Percentiles rank a stretch among this genome's conserved stretches.
These are phyloP conservation scores for Caenorhabditis drosophilae DNA, from an alignment of 2,888 invertebrate genomes.

Conservation along the genomic window DNA sequence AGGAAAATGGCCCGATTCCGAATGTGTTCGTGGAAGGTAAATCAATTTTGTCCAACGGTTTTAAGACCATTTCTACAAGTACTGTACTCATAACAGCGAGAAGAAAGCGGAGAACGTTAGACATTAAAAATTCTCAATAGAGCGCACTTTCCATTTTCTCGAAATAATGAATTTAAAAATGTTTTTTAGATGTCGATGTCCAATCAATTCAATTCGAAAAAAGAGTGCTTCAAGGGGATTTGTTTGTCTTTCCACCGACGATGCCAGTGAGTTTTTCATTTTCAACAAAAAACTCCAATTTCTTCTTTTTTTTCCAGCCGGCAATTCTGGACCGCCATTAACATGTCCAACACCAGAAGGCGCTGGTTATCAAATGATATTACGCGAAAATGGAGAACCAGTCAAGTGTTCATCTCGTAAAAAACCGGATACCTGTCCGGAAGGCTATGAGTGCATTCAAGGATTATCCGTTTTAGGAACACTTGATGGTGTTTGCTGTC, in stretches of 20 bases:
- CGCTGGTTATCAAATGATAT: constrained; percentile 58
- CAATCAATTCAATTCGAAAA: constrained; percentile 45
- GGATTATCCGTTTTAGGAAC: constrained; percentile 51
- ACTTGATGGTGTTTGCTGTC: constrained; percentile 62
- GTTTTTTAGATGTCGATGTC: constrained; percentile 56
- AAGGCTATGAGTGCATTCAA: constrained; percentile 60
- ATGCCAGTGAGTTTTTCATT: constrained; percentile 42
- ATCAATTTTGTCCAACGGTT: too few relatives aligned
- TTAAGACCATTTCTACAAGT: too few relatives aligned
- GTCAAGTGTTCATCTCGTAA: constrained; percentile 50
- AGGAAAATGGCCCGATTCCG: constrained; percentile 38
- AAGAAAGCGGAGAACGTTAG: neutral
- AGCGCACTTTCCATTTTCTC: too few relatives aligned
- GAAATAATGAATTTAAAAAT: too few relatives aligned
- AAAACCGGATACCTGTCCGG: constrained; percentile 39
- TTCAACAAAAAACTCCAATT: neutral
- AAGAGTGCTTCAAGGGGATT: constrained; percentile 43
- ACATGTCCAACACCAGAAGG: constrained; percentile 65
- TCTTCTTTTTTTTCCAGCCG: constrained; percentile 56
- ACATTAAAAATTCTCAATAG: too few relatives aligned
- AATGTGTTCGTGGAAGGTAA: constrained; percentile 26
- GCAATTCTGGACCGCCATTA: constrained; percentile 59
- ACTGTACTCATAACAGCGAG: too few relatives aligned
- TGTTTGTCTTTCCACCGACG: constrained; percentile 51
- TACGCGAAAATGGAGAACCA: constrained; percentile 39